A percentile compares a stretch with the other conserved stretches of the same genome.
Evolutionary conservation across 30 jellyfish, hydroid and myxozoan genomes (phyloP).

Genomic region (Chironex yamaguchii): DNA sequence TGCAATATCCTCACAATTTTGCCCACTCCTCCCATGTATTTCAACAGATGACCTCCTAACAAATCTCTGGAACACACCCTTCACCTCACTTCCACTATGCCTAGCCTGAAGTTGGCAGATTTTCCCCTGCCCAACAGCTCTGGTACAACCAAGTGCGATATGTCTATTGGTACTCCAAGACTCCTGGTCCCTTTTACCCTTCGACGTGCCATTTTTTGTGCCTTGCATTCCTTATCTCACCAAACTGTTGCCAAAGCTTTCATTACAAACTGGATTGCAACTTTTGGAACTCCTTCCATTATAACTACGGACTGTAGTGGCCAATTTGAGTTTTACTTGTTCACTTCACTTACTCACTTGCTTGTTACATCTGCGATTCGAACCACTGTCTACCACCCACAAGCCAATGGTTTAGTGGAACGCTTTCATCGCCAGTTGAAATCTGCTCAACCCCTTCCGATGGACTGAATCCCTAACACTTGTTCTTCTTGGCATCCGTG

Average conservation of each 20-base stretch:
- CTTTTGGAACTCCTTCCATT: constrained; percentile 19
- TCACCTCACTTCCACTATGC: background rate
- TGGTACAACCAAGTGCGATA: constrained; percentile 35
- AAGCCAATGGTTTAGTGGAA: constrained; percentile 52
- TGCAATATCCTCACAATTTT: background rate
- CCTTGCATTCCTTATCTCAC: constrained; percentile 17
- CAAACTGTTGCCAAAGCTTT: constrained; percentile 22
- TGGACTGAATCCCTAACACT: constrained; percentile 54
- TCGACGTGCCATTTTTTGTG: constrained; percentile 17
- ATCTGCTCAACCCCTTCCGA: constrained; percentile 4
- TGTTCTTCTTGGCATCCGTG: constrained; percentile 52
- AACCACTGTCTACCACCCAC: constrained; percentile 55
- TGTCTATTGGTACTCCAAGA: constrained; percentile 44
- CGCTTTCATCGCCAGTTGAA: constrained; percentile 48
- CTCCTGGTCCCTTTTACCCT: constrained; percentile 19
- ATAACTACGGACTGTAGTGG: constrained; percentile 48
- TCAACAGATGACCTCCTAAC: constrained; percentile 10
- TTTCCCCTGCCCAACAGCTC: constrained; percentile 10
- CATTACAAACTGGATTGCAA: constrained; percentile 7
- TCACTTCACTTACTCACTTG: background rate
- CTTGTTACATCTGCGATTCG: constrained; percentile 17
- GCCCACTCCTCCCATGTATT: background rate
- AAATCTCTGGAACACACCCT: constrained; percentile 15
- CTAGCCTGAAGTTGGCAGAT: constrained; percentile 22
- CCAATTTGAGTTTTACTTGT: constrained; percentile 32